These are phyloP conservation scores for Parasteatoda tepidariorum DNA, from an alignment of 1,140 invertebrate genomes.

Conservation along the genomic window DNA sequence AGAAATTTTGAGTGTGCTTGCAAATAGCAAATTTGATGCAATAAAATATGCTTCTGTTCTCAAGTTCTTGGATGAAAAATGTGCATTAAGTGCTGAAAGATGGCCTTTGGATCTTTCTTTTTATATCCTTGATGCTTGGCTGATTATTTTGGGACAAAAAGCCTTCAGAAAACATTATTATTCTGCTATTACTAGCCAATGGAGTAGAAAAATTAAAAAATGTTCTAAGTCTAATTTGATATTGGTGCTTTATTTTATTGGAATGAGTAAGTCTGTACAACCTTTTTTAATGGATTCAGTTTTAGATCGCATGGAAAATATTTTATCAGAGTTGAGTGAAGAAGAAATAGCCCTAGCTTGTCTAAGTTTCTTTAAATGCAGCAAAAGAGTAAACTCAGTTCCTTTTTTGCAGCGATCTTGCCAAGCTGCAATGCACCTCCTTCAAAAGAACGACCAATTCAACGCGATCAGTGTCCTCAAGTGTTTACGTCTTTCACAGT, in stretches of 20 bases:
- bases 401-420: neutral
- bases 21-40: conserved; percentile 23
- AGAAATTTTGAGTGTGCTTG: conserved; percentile 14
- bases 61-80: conserved; percentile 46
- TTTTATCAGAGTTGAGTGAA: conserved; percentile 8
- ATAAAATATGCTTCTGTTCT: neutral
- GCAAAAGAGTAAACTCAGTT: conserved; percentile 6
- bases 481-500: conserved; percentile 18
- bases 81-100: conserved; percentile 33
- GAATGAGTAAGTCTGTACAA: conserved; percentile 16
- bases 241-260: conserved; percentile 45
- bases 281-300: conserved; percentile 28
- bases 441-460: conserved; percentile 36
- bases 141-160: conserved; percentile 36
- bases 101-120: conserved; percentile 42
- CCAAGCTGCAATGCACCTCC: conserved; percentile 2
- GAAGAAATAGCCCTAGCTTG: conserved; percentile 34
- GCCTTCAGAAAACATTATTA: conserved; percentile 23
- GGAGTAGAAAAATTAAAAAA: conserved; percentile 16
- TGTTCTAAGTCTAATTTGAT: conserved; percentile 47
- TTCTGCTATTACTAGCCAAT: conserved; percentile 11
- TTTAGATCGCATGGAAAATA: conserved; percentile 17
- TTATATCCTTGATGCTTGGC: conserved; percentile 50
- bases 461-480: conserved; percentile 49
- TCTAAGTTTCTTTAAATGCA: conserved; percentile 42